Base-by-base conservation (phyloP, 2,888 invertebrate genomes). In the Lymantria monacha region DNA sequence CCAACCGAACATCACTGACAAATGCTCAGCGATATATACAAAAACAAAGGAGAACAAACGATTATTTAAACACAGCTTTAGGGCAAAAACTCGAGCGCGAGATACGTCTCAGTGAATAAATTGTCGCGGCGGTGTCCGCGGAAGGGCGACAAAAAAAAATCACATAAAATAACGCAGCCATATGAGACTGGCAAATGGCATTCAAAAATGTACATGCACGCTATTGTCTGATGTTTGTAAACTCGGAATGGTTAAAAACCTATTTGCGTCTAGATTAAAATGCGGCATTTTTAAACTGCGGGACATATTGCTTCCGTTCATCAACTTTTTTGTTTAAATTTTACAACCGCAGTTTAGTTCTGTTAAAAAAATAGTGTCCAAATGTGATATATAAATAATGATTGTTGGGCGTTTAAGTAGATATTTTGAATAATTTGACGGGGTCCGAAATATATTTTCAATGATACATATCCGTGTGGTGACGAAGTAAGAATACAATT, bases 91-190 rank as follows among this genome's bases (percentile, higher is more conserved):
- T 37, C 61, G 55, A 62, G 63, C 64, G 57, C 59, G 69, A 73
- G 79, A 82, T 79, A 83, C 67, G 79, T 76, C 76, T 72, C 70
- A 68, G 69, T 75, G 76, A 83, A 85, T 85, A 85, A 81, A 84
- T 85, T 75, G 83, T 73, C 71, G 72, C 59, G 63, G 71, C 63
- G 50, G 59, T 57, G 61, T 49, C 48, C 53, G 58, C 55, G 54
- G 63, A 68, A 57, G 63, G 44, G 42, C 22, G 45, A 37, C 38
- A 41, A 54, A 66, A 67, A n/a, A 66, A 53, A 51, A 30, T 15
- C 36, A 41, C 51, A 43, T 52, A 55, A 61, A 61, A 49, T 53
- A 58, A 55, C 61, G 48, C 51, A 58, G n/a, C 64, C 71, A 69
- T 66, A 72, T 73, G 72, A 61, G 67, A 49, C 65, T 61, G 53